phyloP scores from a whole-genome alignment of 2,113 vertebrate species.

The Halcyon malimbica region DNA sequence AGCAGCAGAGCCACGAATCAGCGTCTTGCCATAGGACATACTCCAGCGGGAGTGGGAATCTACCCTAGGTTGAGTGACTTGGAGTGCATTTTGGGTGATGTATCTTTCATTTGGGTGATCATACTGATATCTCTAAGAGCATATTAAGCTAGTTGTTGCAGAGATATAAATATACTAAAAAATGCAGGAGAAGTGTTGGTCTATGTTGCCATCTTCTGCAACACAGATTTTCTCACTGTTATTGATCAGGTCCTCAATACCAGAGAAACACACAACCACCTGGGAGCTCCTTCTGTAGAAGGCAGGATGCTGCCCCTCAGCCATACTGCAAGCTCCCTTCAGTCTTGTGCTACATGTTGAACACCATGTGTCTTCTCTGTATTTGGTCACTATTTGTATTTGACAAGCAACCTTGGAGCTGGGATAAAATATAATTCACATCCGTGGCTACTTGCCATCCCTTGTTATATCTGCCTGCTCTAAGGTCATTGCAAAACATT shows the following conservation, averaged over 20 bases:
- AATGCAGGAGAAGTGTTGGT: neutral
- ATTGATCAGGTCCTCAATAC: neutral
- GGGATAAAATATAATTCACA: neutral
- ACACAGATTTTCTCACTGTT: neutral
- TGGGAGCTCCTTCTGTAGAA: neutral
- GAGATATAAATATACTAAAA: neutral
- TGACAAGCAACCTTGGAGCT: neutral
- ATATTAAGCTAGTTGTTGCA: neutral
- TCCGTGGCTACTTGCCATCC: conserved; percentile 14
- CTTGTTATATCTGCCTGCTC: neutral
- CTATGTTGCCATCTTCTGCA: neutral
- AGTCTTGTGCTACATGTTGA: neutral
- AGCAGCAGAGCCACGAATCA: neutral
- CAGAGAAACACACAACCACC: neutral
- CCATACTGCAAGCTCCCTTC: neutral
- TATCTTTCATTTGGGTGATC: neutral
- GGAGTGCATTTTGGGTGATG: neutral
- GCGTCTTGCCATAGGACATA: neutral
- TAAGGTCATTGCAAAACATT: conserved; percentile 23
- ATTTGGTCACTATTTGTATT: neutral
- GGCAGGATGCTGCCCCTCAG: neutral
- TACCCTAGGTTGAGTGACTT: neutral
- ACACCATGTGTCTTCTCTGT: neutral
- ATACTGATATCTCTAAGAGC: neutral
- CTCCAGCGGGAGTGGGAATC: neutral